phyloP scores from a whole-genome alignment of 35 echinoderm and acorn worm species.

The Hemicentrotus pulcherrimus region DNA sequence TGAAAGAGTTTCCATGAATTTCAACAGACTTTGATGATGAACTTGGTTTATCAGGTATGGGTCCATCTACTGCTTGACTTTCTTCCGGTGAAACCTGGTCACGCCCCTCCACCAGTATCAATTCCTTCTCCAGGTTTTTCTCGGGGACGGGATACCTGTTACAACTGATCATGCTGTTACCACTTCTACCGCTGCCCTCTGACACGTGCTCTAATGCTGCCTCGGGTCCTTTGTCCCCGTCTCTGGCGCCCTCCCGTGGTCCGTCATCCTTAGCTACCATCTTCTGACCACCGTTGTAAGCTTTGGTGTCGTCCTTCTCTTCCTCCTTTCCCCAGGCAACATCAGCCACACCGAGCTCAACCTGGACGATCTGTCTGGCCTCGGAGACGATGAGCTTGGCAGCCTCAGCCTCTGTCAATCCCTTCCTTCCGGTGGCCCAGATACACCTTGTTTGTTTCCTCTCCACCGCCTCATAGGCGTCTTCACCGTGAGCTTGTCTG shows the following conservation, averaged over 20 bases:
- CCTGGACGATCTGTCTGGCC: conserved; percentile 77
- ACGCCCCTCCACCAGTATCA: background rate
- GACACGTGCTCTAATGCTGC: background rate
- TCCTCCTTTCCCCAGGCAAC: conserved; percentile 65
- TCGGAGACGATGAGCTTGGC: conserved; percentile 82
- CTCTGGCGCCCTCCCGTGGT: background rate
- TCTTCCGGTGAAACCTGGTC: background rate
- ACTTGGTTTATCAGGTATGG: background rate
- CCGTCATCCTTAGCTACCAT: background rate
- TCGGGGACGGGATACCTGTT: background rate
- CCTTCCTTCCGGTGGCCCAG: conserved; percentile 95
- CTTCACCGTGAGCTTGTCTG: conserved; percentile 84
- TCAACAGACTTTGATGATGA: background rate
- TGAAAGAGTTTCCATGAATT: background rate
- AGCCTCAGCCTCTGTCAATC: conserved; percentile 90
- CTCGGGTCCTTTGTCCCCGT: background rate
- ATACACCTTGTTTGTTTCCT: conserved; percentile 84
- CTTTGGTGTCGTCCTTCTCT: background rate
- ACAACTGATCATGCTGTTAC: background rate
- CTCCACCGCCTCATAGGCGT: conserved; percentile 82
- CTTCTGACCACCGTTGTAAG: background rate
- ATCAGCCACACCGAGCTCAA: conserved; percentile 73
- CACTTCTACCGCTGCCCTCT: background rate
- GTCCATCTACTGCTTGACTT: background rate
- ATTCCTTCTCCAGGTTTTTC: background rate